Evolutionary conservation across 2,113 vertebrate species (phyloP), one percentile per base, ranked within the genome.

Genomic region (Crypturellus undulatus): DNA sequence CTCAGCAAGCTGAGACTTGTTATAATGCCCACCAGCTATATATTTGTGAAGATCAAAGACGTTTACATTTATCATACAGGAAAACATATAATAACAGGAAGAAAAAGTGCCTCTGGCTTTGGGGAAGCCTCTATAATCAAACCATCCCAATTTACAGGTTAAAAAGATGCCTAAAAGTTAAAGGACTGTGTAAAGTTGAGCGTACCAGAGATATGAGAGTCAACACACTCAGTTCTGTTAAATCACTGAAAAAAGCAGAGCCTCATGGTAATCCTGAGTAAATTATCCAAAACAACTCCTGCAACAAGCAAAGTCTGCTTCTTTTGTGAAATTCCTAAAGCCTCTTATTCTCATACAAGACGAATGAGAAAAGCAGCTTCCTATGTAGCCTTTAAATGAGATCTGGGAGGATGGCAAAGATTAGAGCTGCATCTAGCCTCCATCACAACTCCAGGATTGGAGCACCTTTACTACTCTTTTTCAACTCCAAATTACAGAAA

Each of bases 41-140:
- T 34, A 38, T 69, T 80, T 56, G 82, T 64, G 40, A 93, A 95
- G 42, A 95, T 93, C 43, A 85, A 96, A 92, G 76, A 77, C 71
- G 90, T 38, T 81, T 84, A 78, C 65, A 47, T 19, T 60, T 79
- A 80, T 40, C 76, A 40, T 24, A 62, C 4, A n/a, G 90, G 30
- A 83, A 83, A 18, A 89, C 78, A 81, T 18, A 20, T 2, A 26
- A 87, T 28, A 72, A 67, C 62, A 93, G 82, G 79, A 80, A 84
- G 49, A 89, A 22, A 79, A 70, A 60, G 15, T 45, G 59, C 60
- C 54, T n/a, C 28, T 68, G 60, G 70, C 65, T 87, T 79, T 32
- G 12, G 28, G 52, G 38, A 94, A 84, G 40, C 34, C 42, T 92
- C 38, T 65, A 43, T 43, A 86, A 85, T 30, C 45, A 95, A 70